Base-by-base conservation (phyloP, 2,113 vertebrate genomes). In the Alethe castanea region DNA sequence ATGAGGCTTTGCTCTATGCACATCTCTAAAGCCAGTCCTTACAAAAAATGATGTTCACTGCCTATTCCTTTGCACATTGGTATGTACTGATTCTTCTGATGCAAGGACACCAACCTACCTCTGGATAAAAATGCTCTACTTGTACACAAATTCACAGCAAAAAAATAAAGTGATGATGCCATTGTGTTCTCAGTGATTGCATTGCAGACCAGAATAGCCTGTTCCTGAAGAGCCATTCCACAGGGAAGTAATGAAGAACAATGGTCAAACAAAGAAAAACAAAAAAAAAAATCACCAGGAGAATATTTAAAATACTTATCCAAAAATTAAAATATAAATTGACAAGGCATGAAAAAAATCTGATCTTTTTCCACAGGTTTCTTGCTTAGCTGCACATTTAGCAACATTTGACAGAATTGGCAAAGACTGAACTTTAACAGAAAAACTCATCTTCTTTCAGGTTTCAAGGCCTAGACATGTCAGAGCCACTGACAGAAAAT, bases 1-100 rank as follows among this genome's bases (percentile, higher is more conserved):
- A 25, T 0, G 0, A 77, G 54, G 26, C 8, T 74, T 69, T 38
- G 25, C 9, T 67, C 14, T 53, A 9, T 19, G 17, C 5, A 35
- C 7, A 33, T 26, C 47, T 72, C 11, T 38, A 84, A 38, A 8
- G 38, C 24, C 10, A 31, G 36, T 31, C 24, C 67, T 73, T 28
- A 61, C 0, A 16, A 86, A 53, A 80, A 88, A 44, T 12, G 1
- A 33, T 47, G 31, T 8, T 73, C 18, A 2, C 26, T 53, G 24
- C 6, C n/a, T 65, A 18, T 11, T 33, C 26, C 25, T 61, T 31
- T 28, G 17, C 42, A 69, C 4, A 1, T 3, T 19, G 16, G 19
- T 3, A 19, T 19, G 6, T 11, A 15, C 12, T 6, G 6, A 36
- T 45, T 73, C 54, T 72, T 86, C 20, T 19, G 35, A 78, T 19